Conservation (phyloP, 2,113 vertebrate species). For the Indri indri region DNA sequence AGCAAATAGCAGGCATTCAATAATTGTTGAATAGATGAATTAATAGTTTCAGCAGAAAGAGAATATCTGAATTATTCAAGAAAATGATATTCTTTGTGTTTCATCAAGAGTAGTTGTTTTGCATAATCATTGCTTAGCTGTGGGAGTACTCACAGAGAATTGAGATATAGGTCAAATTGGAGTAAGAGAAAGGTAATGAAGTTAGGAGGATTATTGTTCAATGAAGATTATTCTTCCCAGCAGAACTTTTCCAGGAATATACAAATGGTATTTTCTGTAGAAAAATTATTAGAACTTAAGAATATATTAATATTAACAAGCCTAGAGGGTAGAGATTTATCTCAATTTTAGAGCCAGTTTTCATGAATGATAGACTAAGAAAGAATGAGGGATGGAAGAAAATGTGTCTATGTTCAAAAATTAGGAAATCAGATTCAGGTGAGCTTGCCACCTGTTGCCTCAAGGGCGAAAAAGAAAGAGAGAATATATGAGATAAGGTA, state of each 20-base stretch:
- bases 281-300: background rate
- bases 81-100: background rate
- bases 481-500: background rate
- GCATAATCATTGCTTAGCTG: background rate
- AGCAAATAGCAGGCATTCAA: background rate
- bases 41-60: background rate
- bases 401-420: background rate
- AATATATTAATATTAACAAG: background rate
- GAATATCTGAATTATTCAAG: background rate
- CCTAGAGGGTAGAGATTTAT: background rate
- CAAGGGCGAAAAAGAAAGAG: background rate
- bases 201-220: background rate
- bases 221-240: background rate
- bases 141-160: background rate
- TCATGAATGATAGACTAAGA: background rate
- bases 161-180: background rate
- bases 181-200: background rate
- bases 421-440: background rate
- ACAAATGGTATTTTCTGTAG: background rate
- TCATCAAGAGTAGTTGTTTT: background rate
- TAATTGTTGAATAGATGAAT: background rate
- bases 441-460: constrained; percentile 3
- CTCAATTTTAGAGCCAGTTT: background rate
- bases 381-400: background rate
- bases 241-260: background rate